Base-by-base conservation (phyloP, 2,888 invertebrate genomes). In the Mesochorus sp. region DNA sequence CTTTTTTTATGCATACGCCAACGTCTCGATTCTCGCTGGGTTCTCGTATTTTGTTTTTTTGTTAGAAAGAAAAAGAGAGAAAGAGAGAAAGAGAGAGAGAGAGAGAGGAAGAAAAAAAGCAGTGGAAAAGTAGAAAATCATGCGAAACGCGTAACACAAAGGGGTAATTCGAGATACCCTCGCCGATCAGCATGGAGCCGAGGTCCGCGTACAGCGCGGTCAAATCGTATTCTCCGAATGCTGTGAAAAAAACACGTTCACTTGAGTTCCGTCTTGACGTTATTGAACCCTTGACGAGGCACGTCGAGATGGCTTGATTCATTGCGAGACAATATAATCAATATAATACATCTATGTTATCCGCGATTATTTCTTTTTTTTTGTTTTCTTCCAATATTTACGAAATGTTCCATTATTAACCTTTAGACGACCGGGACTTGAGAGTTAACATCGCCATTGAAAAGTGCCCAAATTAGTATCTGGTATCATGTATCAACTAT, bases 181-280 rank as follows among this genome's bases (percentile, higher is more conserved):
- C 86, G 88, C 89, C 90, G 81, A 90, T 88, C 83, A 90, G 89
- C 89, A 90, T 90, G 79, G 89, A 90, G 85, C 87, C 87, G 85
- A 90, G 87, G 86, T 90, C 90, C 82, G 90, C 89, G 68, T 84
- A 88, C 79, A 90, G 88, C 80, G 89, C 88, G 84, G 88, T 84
- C 81, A 89, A 87, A 88, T 90, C 90, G 85, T 89, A 89, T 84
- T 90, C 90, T 81, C 86, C 89, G 83, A 85, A 84, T 84, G 87
- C 89, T 89, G n/a, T n/a, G 88, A 55, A 89, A 90, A 88, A 87
- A 88, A 71, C 62, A 72, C 37, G 59, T 78, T 80, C 64, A 62
- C 64, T 78, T 74, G 44, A 78, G 37, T 74, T 70, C 26, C 51
- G 42, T 55, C 53, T 31, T 62, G 24, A 70, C 62, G 24, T 6